Evolutionary conservation across 2,888 invertebrate species (phyloP).

Genomic region (Alviniconcha strummeri): DNA sequence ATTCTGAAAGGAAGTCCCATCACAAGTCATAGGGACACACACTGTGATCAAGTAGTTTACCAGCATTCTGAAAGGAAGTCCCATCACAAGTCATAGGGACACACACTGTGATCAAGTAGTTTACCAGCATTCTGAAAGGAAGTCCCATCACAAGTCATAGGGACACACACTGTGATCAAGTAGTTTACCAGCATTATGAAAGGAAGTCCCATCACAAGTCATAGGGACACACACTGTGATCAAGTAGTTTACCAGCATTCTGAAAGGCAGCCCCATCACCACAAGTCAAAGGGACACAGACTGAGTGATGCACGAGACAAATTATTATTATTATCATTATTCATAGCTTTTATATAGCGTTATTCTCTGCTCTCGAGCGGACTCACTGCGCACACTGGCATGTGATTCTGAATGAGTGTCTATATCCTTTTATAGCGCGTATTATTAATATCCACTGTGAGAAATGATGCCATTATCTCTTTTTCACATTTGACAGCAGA

Average conservation of each 20-base stretch:
- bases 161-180: slow-evolving; percentile 74
- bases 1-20: slow-evolving; percentile 74
- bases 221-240: slow-evolving; percentile 72
- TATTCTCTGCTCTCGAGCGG: too few species aligned
- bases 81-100: background rate
- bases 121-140: slow-evolving; percentile 79
- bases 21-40: background rate
- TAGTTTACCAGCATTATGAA: slow-evolving; percentile 83
- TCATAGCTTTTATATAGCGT: too few species aligned
- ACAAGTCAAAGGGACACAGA: background rate
- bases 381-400: too few species aligned
- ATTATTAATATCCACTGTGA: too few species aligned
- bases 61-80: slow-evolving; percentile 77
- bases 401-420: too few species aligned
- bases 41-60: slow-evolving; percentile 81
- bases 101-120: slow-evolving; percentile 79
- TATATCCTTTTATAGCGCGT: too few species aligned
- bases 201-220: slow-evolving; percentile 3
- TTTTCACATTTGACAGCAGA: too few species aligned
- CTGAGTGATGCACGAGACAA: too few species aligned
- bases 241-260: slow-evolving; percentile 84
- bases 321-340: too few species aligned
- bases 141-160: background rate
- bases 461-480: too few species aligned
- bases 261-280: slow-evolving; percentile 53